Percentiles rank a stretch among this genome's conserved stretches.
phyloP scores from a whole-genome alignment of 2,113 vertebrate species.

The Mastomys coucha region DNA sequence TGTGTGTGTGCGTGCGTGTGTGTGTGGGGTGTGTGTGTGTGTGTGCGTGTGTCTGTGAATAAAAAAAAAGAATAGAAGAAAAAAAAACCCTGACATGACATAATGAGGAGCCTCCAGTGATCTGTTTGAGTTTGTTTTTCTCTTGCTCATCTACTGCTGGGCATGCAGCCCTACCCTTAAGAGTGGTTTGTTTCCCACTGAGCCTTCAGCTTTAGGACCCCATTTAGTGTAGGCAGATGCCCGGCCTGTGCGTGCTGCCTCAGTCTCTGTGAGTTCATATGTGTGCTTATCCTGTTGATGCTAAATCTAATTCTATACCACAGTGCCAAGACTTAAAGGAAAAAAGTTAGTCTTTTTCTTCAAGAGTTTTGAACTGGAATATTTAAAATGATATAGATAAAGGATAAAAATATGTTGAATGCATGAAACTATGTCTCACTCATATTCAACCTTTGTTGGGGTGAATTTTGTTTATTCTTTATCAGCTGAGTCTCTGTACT shows the following conservation, averaged over 20 bases:
- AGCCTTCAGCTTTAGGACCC: neutral
- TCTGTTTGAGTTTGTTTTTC: neutral
- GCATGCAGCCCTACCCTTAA: neutral
- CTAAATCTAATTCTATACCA: neutral
- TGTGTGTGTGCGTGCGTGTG: no score
- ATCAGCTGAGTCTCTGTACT: neutral
- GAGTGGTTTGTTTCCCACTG: neutral
- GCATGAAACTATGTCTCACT: neutral
- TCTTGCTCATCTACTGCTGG: neutral
- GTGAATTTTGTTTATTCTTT: constrained; percentile 39
- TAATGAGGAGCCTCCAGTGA: neutral
- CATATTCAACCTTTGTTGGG: neutral
- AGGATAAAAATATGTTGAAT: constrained; percentile 12
- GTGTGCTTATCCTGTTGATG: neutral
- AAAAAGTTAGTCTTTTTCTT: constrained; percentile 51
- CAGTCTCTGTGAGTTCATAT: neutral
- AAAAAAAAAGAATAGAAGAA: no score
- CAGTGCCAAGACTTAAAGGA: constrained; percentile 21
- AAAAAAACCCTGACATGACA: neutral
- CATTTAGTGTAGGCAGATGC: no score
- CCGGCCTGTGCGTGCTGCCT: neutral
- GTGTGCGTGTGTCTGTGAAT: neutral
- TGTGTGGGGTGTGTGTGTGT: no score
- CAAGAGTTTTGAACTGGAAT: constrained; percentile 34
- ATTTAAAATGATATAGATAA: constrained; percentile 21